Conservation (phyloP, 2,888 invertebrate genomes). For the Priocnemis perturbator region DNA sequence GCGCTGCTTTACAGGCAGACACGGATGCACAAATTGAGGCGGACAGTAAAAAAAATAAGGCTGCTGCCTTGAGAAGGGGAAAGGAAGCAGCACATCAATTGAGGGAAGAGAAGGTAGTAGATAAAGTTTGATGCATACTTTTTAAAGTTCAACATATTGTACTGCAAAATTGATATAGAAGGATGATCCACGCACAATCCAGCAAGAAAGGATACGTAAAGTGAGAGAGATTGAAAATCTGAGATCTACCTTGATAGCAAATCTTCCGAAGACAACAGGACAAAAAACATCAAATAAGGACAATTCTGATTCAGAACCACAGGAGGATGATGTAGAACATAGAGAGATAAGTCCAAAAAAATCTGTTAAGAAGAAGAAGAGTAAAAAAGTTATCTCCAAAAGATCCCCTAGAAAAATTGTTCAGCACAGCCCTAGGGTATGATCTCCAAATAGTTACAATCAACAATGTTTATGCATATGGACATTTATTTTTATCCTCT, state of each 20-base stretch:
- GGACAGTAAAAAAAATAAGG: slow-evolving; percentile 60
- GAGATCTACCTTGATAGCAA: slow-evolving; percentile 73
- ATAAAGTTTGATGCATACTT: too few species aligned
- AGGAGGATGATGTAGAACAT: slow-evolving; percentile 18
- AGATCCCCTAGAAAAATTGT: slow-evolving; percentile 51
- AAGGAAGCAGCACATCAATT: slow-evolving; percentile 70
- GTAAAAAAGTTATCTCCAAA: slow-evolving; percentile 35
- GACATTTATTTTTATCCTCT: neutral
- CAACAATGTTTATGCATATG: neutral
- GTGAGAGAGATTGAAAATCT: slow-evolving; percentile 76
- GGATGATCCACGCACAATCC: slow-evolving; percentile 48
- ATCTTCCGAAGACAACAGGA: slow-evolving; percentile 52
- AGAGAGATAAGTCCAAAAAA: slow-evolving; percentile 3
- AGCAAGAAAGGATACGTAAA: slow-evolving; percentile 63
- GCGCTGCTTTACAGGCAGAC: slow-evolving; percentile 73
- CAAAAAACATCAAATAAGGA: slow-evolving; percentile 8
- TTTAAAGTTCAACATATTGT: slow-evolving; percentile 10
- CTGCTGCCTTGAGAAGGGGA: slow-evolving; percentile 73
- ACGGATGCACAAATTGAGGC: slow-evolving; percentile 63
- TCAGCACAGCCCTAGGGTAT: slow-evolving; percentile 49
- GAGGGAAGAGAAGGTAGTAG: slow-evolving; percentile 66
- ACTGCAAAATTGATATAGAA: slow-evolving; percentile 43
- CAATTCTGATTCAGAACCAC: slow-evolving; percentile 2
- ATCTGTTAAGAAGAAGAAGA: slow-evolving; percentile 37
- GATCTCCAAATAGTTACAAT: neutral